Evolutionary conservation across 2,888 invertebrate genomes (phyloP).

Genomic region (Axea sp.): DNA sequence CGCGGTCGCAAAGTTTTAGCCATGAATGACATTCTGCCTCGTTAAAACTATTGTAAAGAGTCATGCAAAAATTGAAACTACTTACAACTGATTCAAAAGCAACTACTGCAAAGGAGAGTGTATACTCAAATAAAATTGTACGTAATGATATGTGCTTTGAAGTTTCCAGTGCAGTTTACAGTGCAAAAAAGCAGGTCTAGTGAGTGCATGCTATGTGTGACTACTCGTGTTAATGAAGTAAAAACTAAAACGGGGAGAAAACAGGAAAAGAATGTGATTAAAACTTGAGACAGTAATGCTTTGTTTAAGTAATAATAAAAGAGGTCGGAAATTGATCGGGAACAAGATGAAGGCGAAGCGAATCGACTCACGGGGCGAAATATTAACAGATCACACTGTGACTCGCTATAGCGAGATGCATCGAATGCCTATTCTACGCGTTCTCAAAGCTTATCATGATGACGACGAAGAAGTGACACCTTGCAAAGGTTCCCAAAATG

Average conservation of each 20-base stretch:
- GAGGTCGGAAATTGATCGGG: conserved; percentile 52
- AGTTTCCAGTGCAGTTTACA: conserved; percentile 46
- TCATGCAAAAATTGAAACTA: conserved; percentile 53
- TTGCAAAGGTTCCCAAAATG: conserved; percentile 17
- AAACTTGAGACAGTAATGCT: conserved; percentile 48
- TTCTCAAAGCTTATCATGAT: conserved; percentile 40
- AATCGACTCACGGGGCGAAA: conserved; percentile 69
- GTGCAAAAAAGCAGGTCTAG: conserved; percentile 58
- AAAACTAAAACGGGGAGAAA: conserved; percentile 53
- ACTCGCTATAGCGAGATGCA: conserved; percentile 3
- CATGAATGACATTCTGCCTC: conserved; percentile 6
- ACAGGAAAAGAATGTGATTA: conserved; percentile 66
- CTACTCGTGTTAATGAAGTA: conserved; percentile 59
- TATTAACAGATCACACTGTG: conserved; percentile 26
- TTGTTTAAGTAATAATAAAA: conserved; percentile 35
- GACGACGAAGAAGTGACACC: conserved; percentile 42
- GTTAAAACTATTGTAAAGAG: conserved; percentile 25
- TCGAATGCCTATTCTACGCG: conserved; percentile 39
- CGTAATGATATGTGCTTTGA: conserved; percentile 33
- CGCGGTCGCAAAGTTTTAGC: too few species aligned
- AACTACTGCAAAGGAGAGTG: conserved; percentile 52
- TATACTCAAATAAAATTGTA: conserved; percentile 39
- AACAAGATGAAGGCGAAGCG: conserved; percentile 67
- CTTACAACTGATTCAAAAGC: conserved; percentile 61
- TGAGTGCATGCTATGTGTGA: conserved; percentile 59